Conservation (phyloP, 2,888 invertebrate species). For the Drosophila yooni region DNA sequence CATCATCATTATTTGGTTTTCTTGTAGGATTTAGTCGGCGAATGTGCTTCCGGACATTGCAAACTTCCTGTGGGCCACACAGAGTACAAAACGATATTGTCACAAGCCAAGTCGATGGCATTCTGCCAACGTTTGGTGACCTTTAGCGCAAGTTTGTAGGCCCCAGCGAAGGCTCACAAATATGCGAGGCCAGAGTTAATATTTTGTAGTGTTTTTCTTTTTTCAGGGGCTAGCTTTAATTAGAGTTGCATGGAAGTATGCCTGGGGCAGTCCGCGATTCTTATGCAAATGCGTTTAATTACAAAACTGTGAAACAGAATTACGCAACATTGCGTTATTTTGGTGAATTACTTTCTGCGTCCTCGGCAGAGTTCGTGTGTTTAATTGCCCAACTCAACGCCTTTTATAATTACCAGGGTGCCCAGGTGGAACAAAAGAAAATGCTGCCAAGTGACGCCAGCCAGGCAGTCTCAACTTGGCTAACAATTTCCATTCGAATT, state of each 20-base stretch:
- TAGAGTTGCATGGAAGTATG: constrained; percentile 75
- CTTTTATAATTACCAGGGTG: constrained; percentile 65
- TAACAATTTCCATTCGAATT: constrained; percentile 38
- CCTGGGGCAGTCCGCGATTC: constrained; percentile 62
- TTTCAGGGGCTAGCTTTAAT: constrained; percentile 59
- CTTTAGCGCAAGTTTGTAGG: constrained; percentile 55
- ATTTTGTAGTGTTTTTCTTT: constrained; percentile 15
- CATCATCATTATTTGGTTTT: neutral
- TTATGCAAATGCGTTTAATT: constrained; percentile 84
- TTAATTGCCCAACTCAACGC: constrained; percentile 77
- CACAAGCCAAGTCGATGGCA: constrained; percentile 33
- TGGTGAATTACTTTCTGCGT: constrained; percentile 54
- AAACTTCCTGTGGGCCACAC: constrained; percentile 62
- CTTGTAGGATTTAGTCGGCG: constrained; percentile 8
- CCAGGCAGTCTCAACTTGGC: constrained; percentile 12
- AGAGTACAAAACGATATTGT: constrained; percentile 70
- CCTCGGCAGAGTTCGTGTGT: constrained; percentile 66
- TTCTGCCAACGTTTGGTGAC: constrained; percentile 72
- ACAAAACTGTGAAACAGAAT: constrained; percentile 83
- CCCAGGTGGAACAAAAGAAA: neutral
- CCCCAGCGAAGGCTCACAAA: neutral
- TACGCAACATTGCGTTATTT: constrained; percentile 79
- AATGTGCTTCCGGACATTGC: constrained; percentile 46
- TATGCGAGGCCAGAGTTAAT: constrained; percentile 30
- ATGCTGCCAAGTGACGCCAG: constrained; percentile 51